Evolutionary conservation across 2,888 invertebrate genomes (phyloP).

Genomic region (Leptinotarsa tumamoca): DNA sequence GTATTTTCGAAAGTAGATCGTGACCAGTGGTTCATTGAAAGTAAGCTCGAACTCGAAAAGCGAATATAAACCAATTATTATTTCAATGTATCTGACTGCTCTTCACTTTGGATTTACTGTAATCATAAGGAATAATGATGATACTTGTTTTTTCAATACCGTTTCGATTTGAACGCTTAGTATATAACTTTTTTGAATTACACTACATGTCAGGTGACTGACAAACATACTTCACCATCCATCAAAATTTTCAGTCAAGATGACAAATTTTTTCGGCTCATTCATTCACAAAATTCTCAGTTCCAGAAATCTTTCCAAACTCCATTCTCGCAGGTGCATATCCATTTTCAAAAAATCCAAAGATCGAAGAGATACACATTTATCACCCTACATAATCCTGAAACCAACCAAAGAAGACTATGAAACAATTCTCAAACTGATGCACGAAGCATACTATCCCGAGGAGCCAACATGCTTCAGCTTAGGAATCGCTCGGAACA

Average conservation of each 20-base stretch:
- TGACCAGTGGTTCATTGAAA: too few species aligned
- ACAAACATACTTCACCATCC: slow-evolving; percentile 8
- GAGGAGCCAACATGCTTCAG: slow-evolving; percentile 68
- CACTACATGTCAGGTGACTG: neutral
- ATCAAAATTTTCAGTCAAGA: slow-evolving; percentile 51
- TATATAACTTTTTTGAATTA: neutral
- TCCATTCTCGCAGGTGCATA: neutral
- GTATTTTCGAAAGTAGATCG: too few species aligned
- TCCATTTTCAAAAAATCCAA: slow-evolving; percentile 31
- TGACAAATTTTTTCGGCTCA: slow-evolving; percentile 50
- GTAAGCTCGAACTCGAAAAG: too few species aligned
- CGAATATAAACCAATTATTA: too few species aligned
- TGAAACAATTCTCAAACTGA: slow-evolving; percentile 66
- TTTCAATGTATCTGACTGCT: too few species aligned
- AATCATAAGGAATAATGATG: too few species aligned
- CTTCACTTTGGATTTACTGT: too few species aligned
- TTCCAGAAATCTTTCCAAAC: slow-evolving; percentile 19
- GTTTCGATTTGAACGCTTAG: neutral
- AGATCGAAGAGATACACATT: slow-evolving; percentile 26
- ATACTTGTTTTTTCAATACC: neutral
- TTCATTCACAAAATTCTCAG: slow-evolving; percentile 47
- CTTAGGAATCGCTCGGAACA: slow-evolving; percentile 65
- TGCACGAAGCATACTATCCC: slow-evolving; percentile 69
- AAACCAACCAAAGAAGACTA: slow-evolving; percentile 66
- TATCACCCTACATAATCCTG: slow-evolving; percentile 61